Evolutionary conservation across 2,797 vertebrate genomes (phyloP), one percentile per base, ranked within the genome.

Genomic region (Labeo calbasu): DNA sequence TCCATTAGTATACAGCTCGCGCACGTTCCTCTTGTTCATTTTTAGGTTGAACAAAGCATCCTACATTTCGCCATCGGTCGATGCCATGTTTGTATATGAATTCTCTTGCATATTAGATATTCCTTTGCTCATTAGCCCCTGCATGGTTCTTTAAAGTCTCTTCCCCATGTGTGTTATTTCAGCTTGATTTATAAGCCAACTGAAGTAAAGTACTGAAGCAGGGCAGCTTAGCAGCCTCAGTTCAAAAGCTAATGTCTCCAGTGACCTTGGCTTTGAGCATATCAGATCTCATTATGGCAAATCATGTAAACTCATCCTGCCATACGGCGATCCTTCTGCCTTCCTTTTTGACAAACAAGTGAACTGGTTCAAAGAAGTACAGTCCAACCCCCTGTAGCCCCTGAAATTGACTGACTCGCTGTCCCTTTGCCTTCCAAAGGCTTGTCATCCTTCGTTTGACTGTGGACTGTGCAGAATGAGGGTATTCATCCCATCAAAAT

Each of bases 121-220:
- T 66, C 36, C 68, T 48, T 61, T 77, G 65, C 55, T 80, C 63
- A 76, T 84, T 75, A 55, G 61, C 48, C 65, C 55, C 51, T 0
- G 15, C n/a, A 12, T 77, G 63, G 9, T 55, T 86, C 71, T 85
- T 71, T 40, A 81, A 55, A 68, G 32, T 14, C 51, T 80, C 59
- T 79, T 63, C 68, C 43, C 57, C 55, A 8, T 57, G 82, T 70
- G 66, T 78, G 86, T 86, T 57, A 40, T n/a, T 65, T 89, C 87
- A 77, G 78, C 73, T 61, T 79, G 81, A 88, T 84, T 89, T 84
- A 50, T 76, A 68, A 90, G 79, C 73, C 77, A 65, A 65, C 77
- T 73, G 86, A 91, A 90, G 87, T 87, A 79, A 85, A 81, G 87
- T 88, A 80, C 73, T 81, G 86, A 91, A 82, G 84, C 82, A 83